Evolutionary conservation across 2,113 vertebrate species (phyloP), one percentile per base, ranked within the genome.

Genomic region (Podilymbus podiceps): DNA sequence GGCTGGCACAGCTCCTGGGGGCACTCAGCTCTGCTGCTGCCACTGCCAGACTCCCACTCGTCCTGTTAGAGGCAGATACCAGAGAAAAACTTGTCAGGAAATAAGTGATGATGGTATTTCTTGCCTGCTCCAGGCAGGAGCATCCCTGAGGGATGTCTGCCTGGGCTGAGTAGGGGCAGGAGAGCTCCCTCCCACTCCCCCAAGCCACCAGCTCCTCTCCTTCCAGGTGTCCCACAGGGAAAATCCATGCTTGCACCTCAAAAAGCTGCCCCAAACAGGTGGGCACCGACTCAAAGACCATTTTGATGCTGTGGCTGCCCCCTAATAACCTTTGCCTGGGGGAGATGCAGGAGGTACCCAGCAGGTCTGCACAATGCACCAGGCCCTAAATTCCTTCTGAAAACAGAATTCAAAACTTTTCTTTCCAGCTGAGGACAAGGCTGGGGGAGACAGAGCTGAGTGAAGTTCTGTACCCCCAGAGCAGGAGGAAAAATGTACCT

Each of bases 101-200:
- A 73, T 33, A 47, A 44, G 15, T 2, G 3, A 11, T 28, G 56
- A 38, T 5, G 38, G 30, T 10, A 6, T 40, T 92, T 85, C 47
- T 82, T 12, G 1, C 9, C 33, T 82, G 40, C 44, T 82, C 19
- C 40, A 15, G 40, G 49, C 52, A 62, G 58, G 20, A 68, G 13
- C 62, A 60, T 15, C 19, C 8, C 42, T 56, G 21, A 53, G 22
- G 13, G 58, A 20, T 47, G 23, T 73, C 86, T 73, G 5, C 20
- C 25, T 88, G 60, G 16, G 25, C 38, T 91, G 30, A 7, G 4
- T 50, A 27, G 52, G 56, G 17, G 64, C 25, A 30, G n/a, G 14
- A 83, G 42, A 92, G 5, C 19, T 58, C 30, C 8, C 3, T 56
- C 9, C 1, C 1, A 10, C 2, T 4, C 8, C 47, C 2, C 8